phyloP scores from a whole-genome alignment of 2,113 vertebrate species.

The Uria aalge region DNA sequence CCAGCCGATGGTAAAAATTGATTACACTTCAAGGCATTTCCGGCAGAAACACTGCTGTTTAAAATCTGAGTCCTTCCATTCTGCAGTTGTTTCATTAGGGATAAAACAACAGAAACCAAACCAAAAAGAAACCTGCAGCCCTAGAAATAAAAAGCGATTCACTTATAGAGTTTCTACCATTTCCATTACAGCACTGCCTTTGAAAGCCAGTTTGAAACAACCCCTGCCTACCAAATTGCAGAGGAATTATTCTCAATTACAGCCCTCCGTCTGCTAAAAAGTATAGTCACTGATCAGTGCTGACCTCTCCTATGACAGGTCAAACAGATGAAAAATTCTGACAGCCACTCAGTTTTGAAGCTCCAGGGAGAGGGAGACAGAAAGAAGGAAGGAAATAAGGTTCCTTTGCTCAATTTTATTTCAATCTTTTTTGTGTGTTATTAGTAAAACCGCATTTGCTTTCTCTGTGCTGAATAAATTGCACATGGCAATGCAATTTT shows the following conservation, averaged over 20 bases:
- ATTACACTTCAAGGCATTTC: conserved; percentile 54
- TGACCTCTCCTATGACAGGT: conserved; percentile 74
- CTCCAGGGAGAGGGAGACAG: background rate
- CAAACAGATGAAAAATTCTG: conserved; percentile 75
- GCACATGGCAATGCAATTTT: conserved; percentile 65
- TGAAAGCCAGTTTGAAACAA: conserved; percentile 68
- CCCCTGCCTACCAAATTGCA: conserved; percentile 73
- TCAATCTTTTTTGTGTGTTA: background rate
- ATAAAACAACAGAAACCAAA: conserved; percentile 16
- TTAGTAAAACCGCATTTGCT: conserved; percentile 31
- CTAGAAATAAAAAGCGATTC: conserved; percentile 56
- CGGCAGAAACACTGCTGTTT: conserved; percentile 25
- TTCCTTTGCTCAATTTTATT: background rate
- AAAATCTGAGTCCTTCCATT: conserved; percentile 23
- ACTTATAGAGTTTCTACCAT: conserved; percentile 19
- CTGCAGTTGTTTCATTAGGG: conserved; percentile 12
- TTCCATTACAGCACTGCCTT: conserved; percentile 47
- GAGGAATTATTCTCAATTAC: conserved; percentile 82
- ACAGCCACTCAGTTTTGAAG: conserved; percentile 65
- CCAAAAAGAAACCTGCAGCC: conserved; percentile 15
- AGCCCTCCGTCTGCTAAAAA: conserved; percentile 75
- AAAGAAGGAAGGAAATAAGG: background rate
- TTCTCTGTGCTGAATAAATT: conserved; percentile 50
- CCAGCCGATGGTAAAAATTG: conserved; percentile 60
- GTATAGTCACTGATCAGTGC: conserved; percentile 68